Evolutionary conservation across 2,888 invertebrate genomes (phyloP).

Genomic region (Ichneumon xanthorius): DNA sequence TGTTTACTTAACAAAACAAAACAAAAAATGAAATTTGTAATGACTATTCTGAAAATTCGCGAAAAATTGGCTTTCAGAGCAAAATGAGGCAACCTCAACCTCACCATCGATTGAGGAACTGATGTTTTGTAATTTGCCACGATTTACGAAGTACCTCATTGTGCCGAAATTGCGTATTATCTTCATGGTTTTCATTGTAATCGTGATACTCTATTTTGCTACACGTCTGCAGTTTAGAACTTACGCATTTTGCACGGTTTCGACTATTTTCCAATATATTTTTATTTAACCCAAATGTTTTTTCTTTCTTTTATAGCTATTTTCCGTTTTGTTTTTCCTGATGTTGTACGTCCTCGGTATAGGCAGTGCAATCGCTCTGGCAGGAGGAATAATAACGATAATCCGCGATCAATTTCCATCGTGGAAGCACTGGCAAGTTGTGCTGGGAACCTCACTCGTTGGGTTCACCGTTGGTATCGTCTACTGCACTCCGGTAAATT

Average conservation of each 20-base stretch:
- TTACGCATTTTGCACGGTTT: too few relatives aligned
- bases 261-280: neutral
- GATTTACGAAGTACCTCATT: too few relatives aligned
- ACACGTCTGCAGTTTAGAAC: too few relatives aligned
- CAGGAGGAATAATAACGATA: conserved; percentile 84
- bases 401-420: conserved; percentile 85
- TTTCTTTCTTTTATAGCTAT: conserved; percentile 81
- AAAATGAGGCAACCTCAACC: too few relatives aligned
- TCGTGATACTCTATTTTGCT: too few relatives aligned
- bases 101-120: too few relatives aligned
- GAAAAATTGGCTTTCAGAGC: too few relatives aligned
- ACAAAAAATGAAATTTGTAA: too few relatives aligned
- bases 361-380: conserved; percentile 85
- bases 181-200: too few relatives aligned
- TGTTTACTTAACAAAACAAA: neutral
- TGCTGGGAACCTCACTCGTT: conserved; percentile 79
- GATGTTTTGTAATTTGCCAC: too few relatives aligned
- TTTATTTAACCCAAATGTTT: conserved; percentile 51
- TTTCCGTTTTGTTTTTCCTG: conserved; percentile 86
- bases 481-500: conserved; percentile 85
- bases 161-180: too few relatives aligned
- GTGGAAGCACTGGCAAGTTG: conserved; percentile 83
- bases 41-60: neutral
- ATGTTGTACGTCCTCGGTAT: conserved; percentile 86
- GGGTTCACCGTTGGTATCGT: conserved; percentile 84